A percentile compares a stretch with the other conserved stretches of the same genome.
phyloP scores from a whole-genome alignment of 2,797 vertebrate genomes.

The Macropodus opercularis region DNA sequence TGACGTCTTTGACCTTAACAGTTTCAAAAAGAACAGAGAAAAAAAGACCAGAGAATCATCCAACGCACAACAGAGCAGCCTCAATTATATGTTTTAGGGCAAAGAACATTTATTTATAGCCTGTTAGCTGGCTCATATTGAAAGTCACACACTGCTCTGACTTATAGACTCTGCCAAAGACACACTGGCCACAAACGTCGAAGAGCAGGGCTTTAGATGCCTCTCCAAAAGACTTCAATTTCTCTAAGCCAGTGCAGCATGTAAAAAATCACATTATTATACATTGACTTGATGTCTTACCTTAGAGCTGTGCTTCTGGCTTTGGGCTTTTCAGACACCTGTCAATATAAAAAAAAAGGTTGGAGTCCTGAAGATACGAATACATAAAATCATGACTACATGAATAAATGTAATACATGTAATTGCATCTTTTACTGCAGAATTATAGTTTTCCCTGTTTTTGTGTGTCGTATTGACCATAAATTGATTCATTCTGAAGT shows the following conservation, averaged over 20 bases:
- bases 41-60: slow-evolving; percentile 3
- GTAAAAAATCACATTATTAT: slow-evolving; percentile 1
- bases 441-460: too few relatives aligned
- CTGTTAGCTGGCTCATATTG: slow-evolving; percentile 10
- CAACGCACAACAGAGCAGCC: not conserved
- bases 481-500: too few relatives aligned
- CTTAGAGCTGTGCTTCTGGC: slow-evolving; percentile 66
- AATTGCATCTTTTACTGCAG: too few relatives aligned
- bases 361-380: too few relatives aligned
- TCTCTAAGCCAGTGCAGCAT: not conserved
- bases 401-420: too few relatives aligned
- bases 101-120: slow-evolving; percentile 40
- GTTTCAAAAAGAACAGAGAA: slow-evolving; percentile 2
- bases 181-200: not conserved
- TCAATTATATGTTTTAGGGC: slow-evolving; percentile 23
- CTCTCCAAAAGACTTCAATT: not conserved
- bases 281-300: slow-evolving; percentile 52
- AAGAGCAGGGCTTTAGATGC: not conserved
- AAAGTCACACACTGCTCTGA: slow-evolving; percentile 24
- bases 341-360: slow-evolving; percentile 36
- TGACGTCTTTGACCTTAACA: slow-evolving; percentile 15
- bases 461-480: too few relatives aligned
- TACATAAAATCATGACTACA: too few relatives aligned
- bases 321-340: slow-evolving; percentile 76
- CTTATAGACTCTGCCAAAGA: slow-evolving; percentile 19